Evolutionary conservation across 2,888 invertebrate genomes (phyloP), one percentile per base, ranked within the genome.

Genomic region (Ganaspis brasiliensis): DNA sequence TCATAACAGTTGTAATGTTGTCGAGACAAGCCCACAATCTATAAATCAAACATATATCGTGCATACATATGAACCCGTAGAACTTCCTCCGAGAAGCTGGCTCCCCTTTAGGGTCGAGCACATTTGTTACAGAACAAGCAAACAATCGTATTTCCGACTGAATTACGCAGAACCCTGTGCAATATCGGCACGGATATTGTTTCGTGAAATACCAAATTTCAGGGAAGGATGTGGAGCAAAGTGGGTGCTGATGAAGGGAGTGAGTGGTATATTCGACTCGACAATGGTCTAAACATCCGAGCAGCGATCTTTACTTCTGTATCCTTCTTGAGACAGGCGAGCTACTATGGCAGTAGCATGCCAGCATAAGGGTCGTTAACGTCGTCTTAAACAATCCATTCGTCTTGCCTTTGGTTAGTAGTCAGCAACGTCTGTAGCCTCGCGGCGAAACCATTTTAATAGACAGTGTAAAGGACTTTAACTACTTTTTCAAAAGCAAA

Each of bases 181-280:
- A 90, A 90, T 90, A 89, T 89, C 87, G 87, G 87, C 86, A 86
- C 90, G 91, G 91, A 91, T 91, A 91, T 91, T 91, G 90, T 91
- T 89, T 87, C 85, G 82, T 81, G 84, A 85, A 87, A 86, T 82
- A 86, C 79, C 78, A 82, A 85, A 85, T 86, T 86, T 85, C 85
- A 84, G 82, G 56, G 80, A 76, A 81, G 79, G 73, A 72, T 76
- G 78, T 77, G 19, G n/a, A n/a, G n/a, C n/a, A n/a, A n/a, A n/a
- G 37, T 63, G 61, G 31, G 26, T 31, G 40, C 59, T 73, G 79
- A 76, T 81, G 79, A 78, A 81, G 83, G 26, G 55, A 37, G 75
- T 76, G 59, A 71, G 76, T n/a, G 63, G 45, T 55, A 5, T 37
- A 73, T 56, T 77, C 73, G 75, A 76, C 71, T 75, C 59, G 81